These are phyloP conservation scores for Grallaria varia DNA, from an alignment of 2,113 vertebrate genomes.

Conservation along the genomic window DNA sequence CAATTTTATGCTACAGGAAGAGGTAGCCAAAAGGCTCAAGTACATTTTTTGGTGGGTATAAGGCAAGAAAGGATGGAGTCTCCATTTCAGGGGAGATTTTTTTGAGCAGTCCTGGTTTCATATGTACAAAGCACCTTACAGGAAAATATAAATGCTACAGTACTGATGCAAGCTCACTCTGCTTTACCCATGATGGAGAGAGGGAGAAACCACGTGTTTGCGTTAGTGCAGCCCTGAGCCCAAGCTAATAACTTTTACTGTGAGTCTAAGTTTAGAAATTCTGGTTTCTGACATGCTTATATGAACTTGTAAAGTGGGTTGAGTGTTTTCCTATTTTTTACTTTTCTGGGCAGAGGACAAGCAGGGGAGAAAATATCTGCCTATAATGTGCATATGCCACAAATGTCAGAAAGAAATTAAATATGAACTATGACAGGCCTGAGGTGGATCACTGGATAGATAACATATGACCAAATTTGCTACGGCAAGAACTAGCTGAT, in stretches of 20 bases:
- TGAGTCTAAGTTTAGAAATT: neutral
- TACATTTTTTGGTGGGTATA: neutral
- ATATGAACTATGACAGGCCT: neutral
- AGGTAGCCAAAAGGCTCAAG: accelerated
- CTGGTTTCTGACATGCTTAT: neutral
- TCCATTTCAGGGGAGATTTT: neutral
- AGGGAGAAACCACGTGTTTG: neutral
- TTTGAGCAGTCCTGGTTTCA: neutral
- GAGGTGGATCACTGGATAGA: neutral
- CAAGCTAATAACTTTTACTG: neutral
- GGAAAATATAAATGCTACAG: neutral
- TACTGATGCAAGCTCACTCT: neutral
- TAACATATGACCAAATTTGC: neutral
- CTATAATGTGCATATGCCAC: neutral
- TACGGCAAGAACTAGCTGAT: neutral
- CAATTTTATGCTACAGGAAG: accelerated
- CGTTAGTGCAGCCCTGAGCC: neutral
- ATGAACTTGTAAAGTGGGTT: neutral
- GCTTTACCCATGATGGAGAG: neutral
- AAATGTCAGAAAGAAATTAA: neutral
- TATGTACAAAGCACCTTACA: neutral
- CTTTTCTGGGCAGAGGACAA: neutral
- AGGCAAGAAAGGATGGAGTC: neutral
- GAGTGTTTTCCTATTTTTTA: neutral
- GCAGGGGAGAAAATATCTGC: neutral